Conservation (phyloP, 2,113 vertebrate genomes). For the Callorhinus ursinus region DNA sequence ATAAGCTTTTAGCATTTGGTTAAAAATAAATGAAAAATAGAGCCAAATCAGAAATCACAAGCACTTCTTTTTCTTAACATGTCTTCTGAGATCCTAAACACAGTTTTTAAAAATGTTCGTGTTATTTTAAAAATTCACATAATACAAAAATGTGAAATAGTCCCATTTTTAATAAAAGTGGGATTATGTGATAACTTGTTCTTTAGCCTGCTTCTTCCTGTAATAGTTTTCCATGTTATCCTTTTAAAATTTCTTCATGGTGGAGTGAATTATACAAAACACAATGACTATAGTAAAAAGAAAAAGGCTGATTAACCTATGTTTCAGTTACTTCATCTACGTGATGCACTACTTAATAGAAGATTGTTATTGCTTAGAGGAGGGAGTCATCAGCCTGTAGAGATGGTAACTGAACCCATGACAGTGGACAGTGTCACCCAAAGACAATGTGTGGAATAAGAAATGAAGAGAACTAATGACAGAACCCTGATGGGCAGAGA, state of each 20-base stretch:
- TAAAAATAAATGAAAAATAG: background rate
- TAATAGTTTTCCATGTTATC: background rate
- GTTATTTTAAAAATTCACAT: background rate
- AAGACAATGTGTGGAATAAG: background rate
- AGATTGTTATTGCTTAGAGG: background rate
- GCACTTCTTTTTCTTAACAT: background rate
- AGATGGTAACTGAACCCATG: background rate
- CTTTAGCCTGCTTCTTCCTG: background rate
- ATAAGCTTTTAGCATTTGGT: slow-evolving; percentile 5
- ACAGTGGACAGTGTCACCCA: background rate
- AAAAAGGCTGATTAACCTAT: background rate
- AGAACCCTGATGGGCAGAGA: background rate
- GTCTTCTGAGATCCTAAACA: background rate
- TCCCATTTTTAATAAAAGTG: background rate
- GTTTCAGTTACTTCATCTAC: background rate
- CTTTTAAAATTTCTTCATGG: background rate
- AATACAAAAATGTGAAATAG: background rate
- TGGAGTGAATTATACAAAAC: background rate
- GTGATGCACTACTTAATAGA: background rate
- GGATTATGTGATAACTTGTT: background rate
- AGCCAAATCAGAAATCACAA: background rate
- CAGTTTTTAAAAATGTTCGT: background rate
- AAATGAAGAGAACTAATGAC: background rate
- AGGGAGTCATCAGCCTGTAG: background rate
- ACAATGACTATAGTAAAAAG: background rate